phyloP scores from a whole-genome alignment of 1,140 invertebrate genomes.

The Pseudachorutes palmiensis region DNA sequence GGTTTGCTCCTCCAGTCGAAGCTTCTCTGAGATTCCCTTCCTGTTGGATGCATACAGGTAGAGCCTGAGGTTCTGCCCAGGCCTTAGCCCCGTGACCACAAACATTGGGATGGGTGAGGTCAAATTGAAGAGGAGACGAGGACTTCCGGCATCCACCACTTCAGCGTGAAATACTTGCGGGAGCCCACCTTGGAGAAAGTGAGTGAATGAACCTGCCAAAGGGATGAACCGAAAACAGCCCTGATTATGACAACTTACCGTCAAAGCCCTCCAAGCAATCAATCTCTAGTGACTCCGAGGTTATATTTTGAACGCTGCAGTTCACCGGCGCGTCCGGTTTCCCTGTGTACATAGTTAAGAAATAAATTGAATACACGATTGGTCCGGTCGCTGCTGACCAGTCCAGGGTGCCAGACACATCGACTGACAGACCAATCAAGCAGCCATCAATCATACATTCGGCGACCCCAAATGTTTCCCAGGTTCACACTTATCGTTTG shows the following conservation, averaged over 20 bases:
- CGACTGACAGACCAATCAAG: neutral
- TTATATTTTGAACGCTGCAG: conserved; percentile 68
- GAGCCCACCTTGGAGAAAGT: conserved; percentile 42
- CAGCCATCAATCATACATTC: conserved; percentile 8
- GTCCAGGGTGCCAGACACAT: neutral
- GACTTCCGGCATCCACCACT: conserved; percentile 60
- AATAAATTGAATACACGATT: conserved; percentile 2
- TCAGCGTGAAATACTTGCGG: conserved; percentile 62
- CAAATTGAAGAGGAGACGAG: conserved; percentile 56
- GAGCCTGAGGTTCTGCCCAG: conserved; percentile 60
- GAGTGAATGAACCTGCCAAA: conserved; percentile 20
- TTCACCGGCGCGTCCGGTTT: conserved; percentile 71
- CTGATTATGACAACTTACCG: no score
- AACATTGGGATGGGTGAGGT: conserved; percentile 59
- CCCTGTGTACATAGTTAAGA: conserved; percentile 39
- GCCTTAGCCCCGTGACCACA: conserved; percentile 57
- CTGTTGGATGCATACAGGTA: conserved; percentile 71
- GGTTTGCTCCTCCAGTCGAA: conserved; percentile 55
- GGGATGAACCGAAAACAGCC: conserved; percentile 40
- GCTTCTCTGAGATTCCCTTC: conserved; percentile 66
- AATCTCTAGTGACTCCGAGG: conserved; percentile 65
- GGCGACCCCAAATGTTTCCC: neutral
- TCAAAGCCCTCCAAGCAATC: conserved; percentile 72
- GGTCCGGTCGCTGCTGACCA: neutral
- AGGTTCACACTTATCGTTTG: no score